A percentile compares a stretch with the other conserved stretches of the same genome.
Conservation (phyloP, 2,888 invertebrate species). For the Smittia sp. region DNA sequence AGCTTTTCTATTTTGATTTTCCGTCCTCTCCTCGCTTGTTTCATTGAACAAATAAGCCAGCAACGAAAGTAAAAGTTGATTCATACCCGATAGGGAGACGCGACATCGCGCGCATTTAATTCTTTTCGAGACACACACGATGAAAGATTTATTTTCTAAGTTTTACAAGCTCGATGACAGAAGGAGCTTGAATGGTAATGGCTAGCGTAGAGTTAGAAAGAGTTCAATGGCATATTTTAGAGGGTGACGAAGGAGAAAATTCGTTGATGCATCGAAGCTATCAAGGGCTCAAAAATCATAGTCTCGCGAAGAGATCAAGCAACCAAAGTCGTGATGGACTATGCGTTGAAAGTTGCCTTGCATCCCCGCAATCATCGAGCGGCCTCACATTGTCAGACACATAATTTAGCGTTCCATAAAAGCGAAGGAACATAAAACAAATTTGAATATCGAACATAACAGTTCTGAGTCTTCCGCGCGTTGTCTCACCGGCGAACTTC, state of each 20-base stretch:
- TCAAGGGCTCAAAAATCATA: too few species aligned
- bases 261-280: too few species aligned
- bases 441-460: constrained; percentile 40
- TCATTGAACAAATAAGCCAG: background rate
- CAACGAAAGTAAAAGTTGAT: constrained; percentile 18
- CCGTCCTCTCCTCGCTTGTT: background rate
- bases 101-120: constrained; percentile 22
- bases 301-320: too few species aligned
- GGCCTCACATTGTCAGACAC: too few species aligned
- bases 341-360: too few species aligned
- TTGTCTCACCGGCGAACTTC: background rate
- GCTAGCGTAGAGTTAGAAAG: background rate
- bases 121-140: constrained; percentile 2
- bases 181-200: background rate
- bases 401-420: too few species aligned
- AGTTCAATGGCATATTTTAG: too few species aligned
- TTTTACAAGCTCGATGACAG: too few species aligned
- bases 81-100: background rate
- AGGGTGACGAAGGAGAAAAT: too few species aligned
- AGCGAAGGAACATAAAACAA: constrained; percentile 17
- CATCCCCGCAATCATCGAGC: too few species aligned
- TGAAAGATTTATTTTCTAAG: too few species aligned
- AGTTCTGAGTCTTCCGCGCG: background rate
- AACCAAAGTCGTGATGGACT: too few species aligned
- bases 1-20: constrained; percentile 7